Base-by-base conservation (phyloP, 2,797 vertebrate genomes). In the Spinus pinus region DNA sequence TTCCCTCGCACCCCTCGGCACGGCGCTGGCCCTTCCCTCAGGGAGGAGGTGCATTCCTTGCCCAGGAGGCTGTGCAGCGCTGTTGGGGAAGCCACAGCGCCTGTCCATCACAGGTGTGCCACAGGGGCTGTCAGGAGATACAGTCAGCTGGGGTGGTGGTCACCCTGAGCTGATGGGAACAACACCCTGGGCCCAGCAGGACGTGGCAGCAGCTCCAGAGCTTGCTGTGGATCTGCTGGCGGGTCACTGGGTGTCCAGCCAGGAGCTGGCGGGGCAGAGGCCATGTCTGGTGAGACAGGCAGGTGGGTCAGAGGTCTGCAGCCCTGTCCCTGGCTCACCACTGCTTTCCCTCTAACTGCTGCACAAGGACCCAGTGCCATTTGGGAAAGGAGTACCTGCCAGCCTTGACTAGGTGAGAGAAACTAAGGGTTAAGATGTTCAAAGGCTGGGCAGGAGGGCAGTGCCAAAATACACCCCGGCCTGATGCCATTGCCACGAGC, bases 221-320 rank as follows among this genome's bases (percentile, higher is more conserved):
- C 20, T 21, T 6, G 54, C n/a, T 16, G 14, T 39, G 31, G 13
- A 10, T 66, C 42, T 19, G 18, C 41, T 15, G 22, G 39, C 0
- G 0, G 25, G 35, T 60, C 18, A 3, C 15, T 62, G 0, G 0
- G 14, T 0, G 1, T 35, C 27, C 3, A 0, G 41, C 19, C 1
- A 0, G 49, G 19, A 75, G 54, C 18, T 2, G 1, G 19, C 0
- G 0, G 9, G 41, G 18, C 24, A 5, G 46, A 42, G 31, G 31
- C 74, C 5, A 0, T 37, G 49, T 27, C 37, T 0, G 0, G 10
- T 39, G 56, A 16, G 14, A 18, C 24, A 46, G 37, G 28, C 1
- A 1, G 8, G 10, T 9, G 12, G 12, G 28, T 31, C 42, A 20
- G 17, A 17, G 24, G 5, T 7, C 4, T 46, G 33, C 56, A 44